Evolutionary conservation across 2,113 vertebrate genomes (phyloP).

Genomic region (Lepisosteus oculatus): DNA sequence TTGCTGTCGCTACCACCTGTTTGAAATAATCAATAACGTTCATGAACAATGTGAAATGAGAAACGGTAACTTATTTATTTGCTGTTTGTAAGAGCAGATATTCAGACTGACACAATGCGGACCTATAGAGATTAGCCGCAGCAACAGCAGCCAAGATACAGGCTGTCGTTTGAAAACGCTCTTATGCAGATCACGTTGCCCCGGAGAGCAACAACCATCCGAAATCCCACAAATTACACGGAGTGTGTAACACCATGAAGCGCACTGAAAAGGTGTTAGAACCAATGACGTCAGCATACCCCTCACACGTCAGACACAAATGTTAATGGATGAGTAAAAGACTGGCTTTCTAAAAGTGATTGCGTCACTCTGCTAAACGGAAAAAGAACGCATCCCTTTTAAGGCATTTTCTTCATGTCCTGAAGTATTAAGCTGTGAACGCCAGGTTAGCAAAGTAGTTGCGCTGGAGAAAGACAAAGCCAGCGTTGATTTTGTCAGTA

Average conservation of each 20-base stretch:
- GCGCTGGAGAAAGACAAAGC: no score
- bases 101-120: no score
- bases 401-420: no score
- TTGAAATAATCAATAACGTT: no score
- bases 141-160: not conserved
- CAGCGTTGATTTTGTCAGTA: no score
- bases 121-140: not conserved
- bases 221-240: conserved; percentile 12
- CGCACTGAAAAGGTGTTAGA: conserved; percentile 1
- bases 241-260: conserved; percentile 15
- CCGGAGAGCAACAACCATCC: conserved; percentile 11
- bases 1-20: no score
- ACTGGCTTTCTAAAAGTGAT: not conserved
- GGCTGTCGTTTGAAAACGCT: conserved; percentile 15
- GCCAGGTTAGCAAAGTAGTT: no score
- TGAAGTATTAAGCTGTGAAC: no score
- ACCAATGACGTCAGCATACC: conserved; percentile 22
- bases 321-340: not conserved
- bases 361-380: not conserved
- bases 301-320: not conserved
- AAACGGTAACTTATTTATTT: no score
- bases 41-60: no score
- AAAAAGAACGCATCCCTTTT: no score
- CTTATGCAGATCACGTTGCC: conserved; percentile 13
- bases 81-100: no score